phyloP scores from a whole-genome alignment of 2,797 vertebrate genomes.

The Leuciscus waleckii region DNA sequence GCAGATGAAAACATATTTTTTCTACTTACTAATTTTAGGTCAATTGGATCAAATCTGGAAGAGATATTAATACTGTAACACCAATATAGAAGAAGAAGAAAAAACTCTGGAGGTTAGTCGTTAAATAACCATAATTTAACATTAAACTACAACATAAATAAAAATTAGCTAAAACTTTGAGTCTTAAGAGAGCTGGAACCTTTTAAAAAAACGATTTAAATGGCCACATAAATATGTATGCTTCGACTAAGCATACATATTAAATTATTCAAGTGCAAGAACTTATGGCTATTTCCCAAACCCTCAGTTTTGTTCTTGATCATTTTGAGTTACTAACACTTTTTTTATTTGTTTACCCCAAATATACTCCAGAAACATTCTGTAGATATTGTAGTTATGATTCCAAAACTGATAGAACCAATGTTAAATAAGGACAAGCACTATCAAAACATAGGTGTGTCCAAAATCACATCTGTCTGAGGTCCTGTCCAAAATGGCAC shows the following conservation, averaged over 20 bases:
- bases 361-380: not conserved
- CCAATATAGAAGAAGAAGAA: too few relatives aligned
- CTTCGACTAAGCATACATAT: not conserved
- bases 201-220: not conserved
- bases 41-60: not conserved
- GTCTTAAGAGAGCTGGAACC: not conserved
- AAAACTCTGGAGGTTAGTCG: not conserved
- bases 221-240: not conserved
- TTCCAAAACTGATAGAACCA: not conserved
- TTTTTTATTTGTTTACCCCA: not conserved
- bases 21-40: not conserved
- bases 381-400: not conserved
- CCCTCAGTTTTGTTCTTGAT: not conserved
- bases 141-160: not conserved
- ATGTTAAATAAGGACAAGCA: not conserved
- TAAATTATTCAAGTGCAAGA: not conserved
- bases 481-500: not conserved
- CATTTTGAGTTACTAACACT: not conserved
- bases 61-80: not conserved
- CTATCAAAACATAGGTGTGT: not conserved
- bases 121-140: not conserved
- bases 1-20: not conserved
- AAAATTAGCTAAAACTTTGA: not conserved
- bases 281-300: constrained; percentile 1
- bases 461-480: not conserved